Percentiles rank a stretch among this genome's conserved stretches.
phyloP scores from a whole-genome alignment of 2,797 vertebrate genomes.

The Danionella dracula region DNA sequence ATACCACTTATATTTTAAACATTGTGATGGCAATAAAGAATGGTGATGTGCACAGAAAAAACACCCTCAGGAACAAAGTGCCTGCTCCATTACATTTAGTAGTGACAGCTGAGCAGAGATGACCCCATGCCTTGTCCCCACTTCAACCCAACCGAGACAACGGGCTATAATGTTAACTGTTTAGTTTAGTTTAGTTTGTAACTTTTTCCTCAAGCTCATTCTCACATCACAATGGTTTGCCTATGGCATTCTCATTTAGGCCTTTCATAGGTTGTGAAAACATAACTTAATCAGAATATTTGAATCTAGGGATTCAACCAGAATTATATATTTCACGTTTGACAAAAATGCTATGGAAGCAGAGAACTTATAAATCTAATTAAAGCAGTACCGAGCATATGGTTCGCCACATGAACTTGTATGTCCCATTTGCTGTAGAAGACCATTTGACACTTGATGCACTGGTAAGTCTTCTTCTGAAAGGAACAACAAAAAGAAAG shows the following conservation, averaged over 20 bases:
- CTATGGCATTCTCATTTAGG: too few species aligned
- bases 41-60: constrained; percentile 82
- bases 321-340: too few species aligned
- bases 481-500: constrained; percentile 40
- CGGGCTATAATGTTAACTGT: too few species aligned
- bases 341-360: too few species aligned
- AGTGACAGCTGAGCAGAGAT: constrained; percentile 99
- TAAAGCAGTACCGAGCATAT: constrained; percentile 86
- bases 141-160: constrained; percentile 97
- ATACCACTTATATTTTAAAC: constrained; percentile 62
- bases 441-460: constrained; percentile 99
- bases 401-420: constrained; percentile 98
- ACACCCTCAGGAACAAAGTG: constrained; percentile 91
- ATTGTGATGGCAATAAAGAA: constrained; percentile 78
- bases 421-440: constrained; percentile 99
- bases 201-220: too few species aligned
- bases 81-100: constrained; percentile 98
- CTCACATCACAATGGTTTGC: too few species aligned
- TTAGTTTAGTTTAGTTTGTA: too few species aligned
- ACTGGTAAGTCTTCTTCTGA: constrained; percentile 99
- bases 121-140: constrained; percentile 86
- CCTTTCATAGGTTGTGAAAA: too few species aligned
- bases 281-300: too few species aligned
- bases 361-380: not conserved
- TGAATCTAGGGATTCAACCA: too few species aligned